Conservation (phyloP, 2,888 invertebrate genomes). For the Xanthostigma xanthostigma region DNA sequence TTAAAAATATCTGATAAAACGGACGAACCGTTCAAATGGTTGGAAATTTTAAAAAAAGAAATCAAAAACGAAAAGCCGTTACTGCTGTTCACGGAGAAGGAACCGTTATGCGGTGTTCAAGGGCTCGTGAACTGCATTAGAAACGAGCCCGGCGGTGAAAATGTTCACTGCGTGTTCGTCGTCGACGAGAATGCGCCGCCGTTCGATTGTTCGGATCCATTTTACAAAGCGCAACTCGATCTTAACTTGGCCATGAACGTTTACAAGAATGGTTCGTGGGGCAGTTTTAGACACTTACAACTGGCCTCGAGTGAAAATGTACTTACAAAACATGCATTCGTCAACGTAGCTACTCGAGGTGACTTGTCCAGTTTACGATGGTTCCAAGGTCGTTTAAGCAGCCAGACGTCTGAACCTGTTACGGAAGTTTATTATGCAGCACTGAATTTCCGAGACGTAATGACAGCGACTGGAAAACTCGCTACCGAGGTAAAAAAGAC, state of each 20-base stretch:
- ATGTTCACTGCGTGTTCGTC: conserved; percentile 46
- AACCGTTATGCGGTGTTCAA: conserved; percentile 59
- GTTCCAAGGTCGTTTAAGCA: conserved; percentile 48
- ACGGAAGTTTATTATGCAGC: conserved; percentile 54
- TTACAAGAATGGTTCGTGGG: conserved; percentile 39
- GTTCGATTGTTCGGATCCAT: conserved; percentile 45
- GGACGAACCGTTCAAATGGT: conserved; percentile 33
- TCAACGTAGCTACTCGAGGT: conserved; percentile 62
- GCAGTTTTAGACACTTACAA: conserved; percentile 43
- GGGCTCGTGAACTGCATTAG: conserved; percentile 82
- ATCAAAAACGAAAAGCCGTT: conserved; percentile 33
- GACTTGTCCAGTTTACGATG: conserved; percentile 77
- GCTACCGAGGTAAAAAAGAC: conserved; percentile 46
- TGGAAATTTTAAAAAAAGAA: conserved; percentile 29
- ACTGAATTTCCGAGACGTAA: conserved; percentile 87
- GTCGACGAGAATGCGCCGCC: conserved; percentile 44
- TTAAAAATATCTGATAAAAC: conserved; percentile 28
- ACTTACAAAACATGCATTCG: conserved; percentile 52
- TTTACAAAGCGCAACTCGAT: conserved; percentile 49
- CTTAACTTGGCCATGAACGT: conserved; percentile 72
- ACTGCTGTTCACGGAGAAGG: conserved; percentile 46
- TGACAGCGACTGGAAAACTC: conserved; percentile 83
- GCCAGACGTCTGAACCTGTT: background rate
- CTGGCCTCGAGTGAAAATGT: conserved; percentile 39
- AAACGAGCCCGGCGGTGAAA: conserved; percentile 45